These are phyloP conservation scores for Apteryx owenii DNA, from an alignment of 2,113 vertebrate genomes.

Conservation along the genomic window DNA sequence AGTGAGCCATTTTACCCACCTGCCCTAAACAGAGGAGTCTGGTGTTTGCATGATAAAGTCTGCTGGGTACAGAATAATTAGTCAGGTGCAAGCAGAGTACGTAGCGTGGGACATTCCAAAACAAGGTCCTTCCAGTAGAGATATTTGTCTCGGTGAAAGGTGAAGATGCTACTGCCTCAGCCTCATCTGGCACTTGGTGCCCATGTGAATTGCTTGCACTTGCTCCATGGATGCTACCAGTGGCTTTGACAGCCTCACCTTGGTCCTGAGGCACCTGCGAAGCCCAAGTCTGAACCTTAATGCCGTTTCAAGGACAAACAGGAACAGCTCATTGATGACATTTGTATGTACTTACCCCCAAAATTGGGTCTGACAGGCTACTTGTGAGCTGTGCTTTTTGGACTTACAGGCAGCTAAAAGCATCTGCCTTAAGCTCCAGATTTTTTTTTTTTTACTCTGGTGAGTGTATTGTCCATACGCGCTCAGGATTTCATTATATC, in stretches of 20 bases:
- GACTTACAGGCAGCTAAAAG: neutral
- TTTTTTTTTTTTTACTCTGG: neutral
- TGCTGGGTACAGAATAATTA: neutral
- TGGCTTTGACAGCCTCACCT: neutral
- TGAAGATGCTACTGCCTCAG: neutral
- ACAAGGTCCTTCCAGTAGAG: neutral
- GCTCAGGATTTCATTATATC: neutral
- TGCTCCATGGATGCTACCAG: neutral
- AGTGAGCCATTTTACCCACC: neutral
- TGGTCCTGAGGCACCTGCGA: neutral
- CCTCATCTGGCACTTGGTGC: neutral
- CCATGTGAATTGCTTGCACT: neutral
- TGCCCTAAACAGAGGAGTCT: neutral
- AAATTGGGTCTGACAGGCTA: neutral
- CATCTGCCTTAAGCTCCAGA: neutral
- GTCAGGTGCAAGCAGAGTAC: neutral
- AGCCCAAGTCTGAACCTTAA: neutral
- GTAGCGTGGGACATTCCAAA: neutral
- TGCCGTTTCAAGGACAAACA: neutral
- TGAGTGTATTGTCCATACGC: neutral
- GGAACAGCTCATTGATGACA: neutral
- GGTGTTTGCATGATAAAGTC: neutral
- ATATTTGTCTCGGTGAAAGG: neutral
- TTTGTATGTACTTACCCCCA: neutral
- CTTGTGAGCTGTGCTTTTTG: neutral